phyloP scores from a whole-genome alignment of 2,797 vertebrate species.

The Momotus momota region DNA sequence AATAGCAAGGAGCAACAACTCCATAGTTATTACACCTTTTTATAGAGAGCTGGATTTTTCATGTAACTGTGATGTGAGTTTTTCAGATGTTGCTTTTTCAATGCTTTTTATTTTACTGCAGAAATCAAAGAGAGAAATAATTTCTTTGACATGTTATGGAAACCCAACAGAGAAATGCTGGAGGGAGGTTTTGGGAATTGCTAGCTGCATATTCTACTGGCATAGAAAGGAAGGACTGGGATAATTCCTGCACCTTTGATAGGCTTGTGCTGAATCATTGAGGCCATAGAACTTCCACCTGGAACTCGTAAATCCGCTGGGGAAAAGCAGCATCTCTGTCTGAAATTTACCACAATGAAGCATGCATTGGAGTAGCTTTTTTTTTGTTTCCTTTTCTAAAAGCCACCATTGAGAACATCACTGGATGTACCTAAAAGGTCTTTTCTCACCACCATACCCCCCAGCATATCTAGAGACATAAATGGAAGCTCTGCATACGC shows the following conservation, averaged over 20 bases:
- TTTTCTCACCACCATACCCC: neutral
- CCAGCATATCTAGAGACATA: neutral
- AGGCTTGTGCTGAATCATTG: neutral
- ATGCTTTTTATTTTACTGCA: constrained; percentile 46
- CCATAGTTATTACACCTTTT: neutral
- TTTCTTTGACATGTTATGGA: constrained; percentile 17
- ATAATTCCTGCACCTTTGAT: neutral
- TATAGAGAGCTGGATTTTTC: neutral
- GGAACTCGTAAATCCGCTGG: neutral
- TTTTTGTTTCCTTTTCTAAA: neutral
- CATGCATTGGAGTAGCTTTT: neutral
- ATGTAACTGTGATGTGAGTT: neutral
- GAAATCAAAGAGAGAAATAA: constrained; percentile 52
- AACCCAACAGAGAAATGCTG: constrained; percentile 15
- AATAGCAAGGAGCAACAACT: neutral
- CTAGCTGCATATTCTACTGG: neutral
- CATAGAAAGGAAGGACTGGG: neutral
- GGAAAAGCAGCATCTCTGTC: neutral
- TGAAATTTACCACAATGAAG: neutral
- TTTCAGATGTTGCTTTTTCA: neutral
- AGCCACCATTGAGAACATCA: neutral
- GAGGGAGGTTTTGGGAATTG: constrained; percentile 9
- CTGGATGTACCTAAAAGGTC: neutral
- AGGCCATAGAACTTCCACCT: constrained; percentile 23
- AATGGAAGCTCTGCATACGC: neutral